These are phyloP conservation scores for Pampus argenteus DNA, from an alignment of 2,797 vertebrate species.

Conservation along the genomic window DNA sequence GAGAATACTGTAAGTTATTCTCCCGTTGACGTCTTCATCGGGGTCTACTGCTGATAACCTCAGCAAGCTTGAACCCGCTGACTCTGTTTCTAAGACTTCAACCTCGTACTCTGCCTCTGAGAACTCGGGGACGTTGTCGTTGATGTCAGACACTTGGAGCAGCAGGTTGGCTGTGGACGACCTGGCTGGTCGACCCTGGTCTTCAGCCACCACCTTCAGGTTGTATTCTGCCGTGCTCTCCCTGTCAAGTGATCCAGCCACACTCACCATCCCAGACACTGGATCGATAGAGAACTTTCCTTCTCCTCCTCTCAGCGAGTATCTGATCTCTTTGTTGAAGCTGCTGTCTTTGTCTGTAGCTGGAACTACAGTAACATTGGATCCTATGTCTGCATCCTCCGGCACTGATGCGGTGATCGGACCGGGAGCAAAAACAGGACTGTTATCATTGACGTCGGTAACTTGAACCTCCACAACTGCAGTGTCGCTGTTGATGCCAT, in stretches of 20 bases:
- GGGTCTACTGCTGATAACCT: constrained; percentile 75
- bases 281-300: constrained; percentile 77
- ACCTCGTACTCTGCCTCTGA: constrained; percentile 56
- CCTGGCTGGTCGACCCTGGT: constrained; percentile 81
- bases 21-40: constrained; percentile 78
- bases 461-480: constrained; percentile 78
- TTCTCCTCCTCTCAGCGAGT: constrained; percentile 77
- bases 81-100: constrained; percentile 64
- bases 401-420: constrained; percentile 23
- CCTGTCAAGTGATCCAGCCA: constrained; percentile 78
- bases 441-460: constrained; percentile 85
- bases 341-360: constrained; percentile 80
- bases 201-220: constrained; percentile 81
- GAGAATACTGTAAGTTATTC: constrained; percentile 71
- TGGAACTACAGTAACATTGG: constrained; percentile 24
- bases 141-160: constrained; percentile 75
- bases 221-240: constrained; percentile 75
- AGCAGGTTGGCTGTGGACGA: constrained; percentile 67
- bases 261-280: constrained; percentile 72
- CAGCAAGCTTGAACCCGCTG: constrained; percentile 48
- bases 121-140: constrained; percentile 83
- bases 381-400: constrained; percentile 61
- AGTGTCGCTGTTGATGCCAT: constrained; percentile 56
- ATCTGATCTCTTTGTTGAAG: constrained; percentile 83
- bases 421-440: constrained; percentile 71